Base-by-base conservation (phyloP, 1,140 invertebrate species). In the Belonocnema kinseyi region DNA sequence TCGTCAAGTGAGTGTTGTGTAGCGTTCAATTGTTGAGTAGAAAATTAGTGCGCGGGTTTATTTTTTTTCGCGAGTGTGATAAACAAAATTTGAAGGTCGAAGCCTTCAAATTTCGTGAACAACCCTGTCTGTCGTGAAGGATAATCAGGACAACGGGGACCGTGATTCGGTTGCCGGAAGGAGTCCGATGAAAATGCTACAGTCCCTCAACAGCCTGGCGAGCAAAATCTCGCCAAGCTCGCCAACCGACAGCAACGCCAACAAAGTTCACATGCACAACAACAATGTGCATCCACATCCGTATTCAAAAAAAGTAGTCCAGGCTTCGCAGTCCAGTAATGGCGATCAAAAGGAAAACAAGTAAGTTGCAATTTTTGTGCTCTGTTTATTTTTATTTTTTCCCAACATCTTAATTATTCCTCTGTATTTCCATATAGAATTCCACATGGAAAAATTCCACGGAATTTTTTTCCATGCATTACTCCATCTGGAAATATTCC, bases 181-280 rank as follows among this genome's bases (percentile, higher is more conserved):
- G 76, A 84, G 74, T 70, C 88, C 87, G 40, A 91, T 91, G 90
- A 91, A 91, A 90, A 96, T 96, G 95, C 92, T 96, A 87, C 95
- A 95, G 89, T 95, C 95, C 78, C 90, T 96, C 89, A 95, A 95
- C 92, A 94, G 94, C 88, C 92, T 96, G 91, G 95, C 95, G 90
- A 95, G 94, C 85, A 96, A 96, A 90, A 95, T 96, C 90, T 96
- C 95, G 90, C 95, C 95, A 86, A 94, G 94, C 79, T 92, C 92
- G 76, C 92, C 90, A 13, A 92, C 90, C 73, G 92, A 92, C 80
- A 90, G 90, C 83, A 92, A 91, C 82, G 91, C 88, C 46, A 92
- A 91, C 77, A 92, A 85, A 80, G 90, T 91, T 66, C 89, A 90
- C 78, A 86, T 91, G 84, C 91, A 92, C 87, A 94, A 90, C 80